These are phyloP conservation scores for Leucoraja ocellata DNA, from an alignment of 2,797 vertebrate genomes.

Conservation along the genomic window DNA sequence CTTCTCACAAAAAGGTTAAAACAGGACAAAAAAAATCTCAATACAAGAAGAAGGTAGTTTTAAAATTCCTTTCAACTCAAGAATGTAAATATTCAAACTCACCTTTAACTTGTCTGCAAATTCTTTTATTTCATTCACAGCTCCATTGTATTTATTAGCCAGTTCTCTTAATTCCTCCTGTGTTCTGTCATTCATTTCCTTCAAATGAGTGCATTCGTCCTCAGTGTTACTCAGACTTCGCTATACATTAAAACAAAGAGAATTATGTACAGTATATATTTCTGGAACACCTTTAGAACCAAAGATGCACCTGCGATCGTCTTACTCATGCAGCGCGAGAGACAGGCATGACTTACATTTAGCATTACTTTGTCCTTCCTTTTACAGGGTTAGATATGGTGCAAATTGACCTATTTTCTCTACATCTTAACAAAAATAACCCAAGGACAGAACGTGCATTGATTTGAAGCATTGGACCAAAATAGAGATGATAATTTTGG, in stretches of 20 bases:
- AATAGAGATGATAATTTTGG: no score
- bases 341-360: neutral
- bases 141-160: slow-evolving; percentile 93
- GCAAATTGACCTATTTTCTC: neutral
- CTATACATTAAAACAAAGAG: slow-evolving; percentile 57
- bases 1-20: neutral
- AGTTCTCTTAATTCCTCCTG: slow-evolving; percentile 92
- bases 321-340: neutral
- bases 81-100: slow-evolving; percentile 42
- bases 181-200: slow-evolving; percentile 91
- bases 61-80: neutral
- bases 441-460: neutral
- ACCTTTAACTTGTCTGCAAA: slow-evolving; percentile 95
- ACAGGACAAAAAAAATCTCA: neutral
- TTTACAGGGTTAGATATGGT: neutral
- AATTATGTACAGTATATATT: neutral
- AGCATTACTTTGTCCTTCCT: neutral
- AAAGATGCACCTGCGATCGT: neutral
- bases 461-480: neutral
- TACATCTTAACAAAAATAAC: neutral
- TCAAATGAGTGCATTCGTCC: slow-evolving; percentile 97
- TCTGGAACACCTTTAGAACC: slow-evolving; percentile 27
- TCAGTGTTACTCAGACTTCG: slow-evolving; percentile 93
- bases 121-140: slow-evolving; percentile 95
- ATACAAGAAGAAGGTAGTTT: neutral